A percentile compares a stretch with the other conserved stretches of the same genome.
Evolutionary conservation across 37 sponge, comb jelly and placozoan genomes (phyloP).

Genomic region (Trichoplax adhaerens): DNA sequence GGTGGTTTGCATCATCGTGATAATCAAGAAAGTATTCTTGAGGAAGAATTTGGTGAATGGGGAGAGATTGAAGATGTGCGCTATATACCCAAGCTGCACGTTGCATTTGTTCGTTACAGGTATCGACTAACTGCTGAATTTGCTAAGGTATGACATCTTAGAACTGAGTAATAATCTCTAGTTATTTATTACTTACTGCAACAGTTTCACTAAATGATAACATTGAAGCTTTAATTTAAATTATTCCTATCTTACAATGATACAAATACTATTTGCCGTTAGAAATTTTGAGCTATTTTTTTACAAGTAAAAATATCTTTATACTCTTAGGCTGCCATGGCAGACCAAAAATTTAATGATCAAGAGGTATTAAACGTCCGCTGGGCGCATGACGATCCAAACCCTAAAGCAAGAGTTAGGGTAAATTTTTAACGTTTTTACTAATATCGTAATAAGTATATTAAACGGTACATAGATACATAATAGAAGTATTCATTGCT

Average conservation of each 20-base stretch:
- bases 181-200: neutral
- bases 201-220: neutral
- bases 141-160: constrained; percentile 8
- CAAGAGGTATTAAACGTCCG: constrained; percentile 4
- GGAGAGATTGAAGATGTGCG: constrained; percentile 8
- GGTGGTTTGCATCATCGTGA: constrained; percentile 1
- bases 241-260: no score
- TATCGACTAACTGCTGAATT: constrained; percentile 9
- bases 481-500: no score
- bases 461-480: no score
- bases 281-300: no score
- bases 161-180: neutral
- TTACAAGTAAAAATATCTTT: no score
- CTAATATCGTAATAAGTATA: no score
- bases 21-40: neutral
- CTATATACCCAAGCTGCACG: constrained; percentile 6
- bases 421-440: neutral
- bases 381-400: constrained; percentile 15
- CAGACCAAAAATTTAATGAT: constrained; percentile 3
- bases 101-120: constrained; percentile 12
- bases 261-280: no score
- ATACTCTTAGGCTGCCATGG: constrained; percentile 7
- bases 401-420: constrained; percentile 3
- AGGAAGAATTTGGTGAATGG: constrained; percentile 12
- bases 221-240: no score